Evolutionary conservation across 2,113 vertebrate species (phyloP), one percentile per base, ranked within the genome.

Genomic region (Acanthisitta chloris): DNA sequence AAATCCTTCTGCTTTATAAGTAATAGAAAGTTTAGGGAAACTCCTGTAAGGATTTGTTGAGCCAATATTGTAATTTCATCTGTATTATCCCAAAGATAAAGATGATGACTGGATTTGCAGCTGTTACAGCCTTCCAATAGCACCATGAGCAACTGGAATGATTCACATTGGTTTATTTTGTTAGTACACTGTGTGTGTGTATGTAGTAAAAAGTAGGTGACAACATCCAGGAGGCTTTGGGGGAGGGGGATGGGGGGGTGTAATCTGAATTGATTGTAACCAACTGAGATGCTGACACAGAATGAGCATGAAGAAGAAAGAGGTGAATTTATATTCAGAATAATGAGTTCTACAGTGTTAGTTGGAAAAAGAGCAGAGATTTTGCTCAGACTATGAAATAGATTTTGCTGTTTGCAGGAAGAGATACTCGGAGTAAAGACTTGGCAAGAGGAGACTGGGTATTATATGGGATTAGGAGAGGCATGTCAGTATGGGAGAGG

Each of bases 121-220:
- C 78, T 82, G 49, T 85, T 45, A 15, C 2, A 92, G 79, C 86
- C 59, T 77, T 86, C 67, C 38, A 46, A n/a, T 25, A 81, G 17
- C 80, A 33, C 43, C n/a, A 13, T 7, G 40, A 86, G 70, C 48
- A 81, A 20, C 62, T 78, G 66, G 81, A 92, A 59, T 28, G 1
- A 80, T 77, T 94, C 57, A 10, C 58, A 42, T 17, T 54, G 77
- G 70, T 33, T 88, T 71, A 62, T 86, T 86, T 92, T 89, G 57
- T 71, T 84, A 86, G 54, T 80, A 73, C 33, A 48, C 70, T 66
- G 24, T 66, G 70, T 66, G 24, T 66, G 70, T 65, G 43, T 92
- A 46, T 45, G 46, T 92, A 91, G 74, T 42, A 78, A 86, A 69
- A 94, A 93, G 86, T 71, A 95, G 36, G 74, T 96, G 94, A 80